phyloP scores from a whole-genome alignment of 35 echinoderm and acorn worm genomes.

The Chiridota heheva region DNA sequence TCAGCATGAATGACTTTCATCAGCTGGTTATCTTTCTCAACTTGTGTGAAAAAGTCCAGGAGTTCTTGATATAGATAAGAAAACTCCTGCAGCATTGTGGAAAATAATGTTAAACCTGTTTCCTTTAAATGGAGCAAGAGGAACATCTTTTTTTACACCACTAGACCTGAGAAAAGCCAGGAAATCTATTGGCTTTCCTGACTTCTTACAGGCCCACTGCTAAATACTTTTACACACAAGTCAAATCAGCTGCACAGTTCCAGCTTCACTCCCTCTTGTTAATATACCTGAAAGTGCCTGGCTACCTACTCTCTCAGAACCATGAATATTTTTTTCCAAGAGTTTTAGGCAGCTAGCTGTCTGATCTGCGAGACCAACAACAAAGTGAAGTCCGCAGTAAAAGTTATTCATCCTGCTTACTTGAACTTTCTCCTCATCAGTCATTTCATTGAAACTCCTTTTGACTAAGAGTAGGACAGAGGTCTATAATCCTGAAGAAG shows the following conservation, averaged over 20 bases:
- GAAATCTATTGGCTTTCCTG: conserved; percentile 55
- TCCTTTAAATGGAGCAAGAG: conserved; percentile 49
- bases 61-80: conserved; percentile 19
- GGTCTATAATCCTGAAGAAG: background rate
- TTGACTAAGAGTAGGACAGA: background rate
- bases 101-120: conserved; percentile 76
- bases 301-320: background rate
- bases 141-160: background rate
- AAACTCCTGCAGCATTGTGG: conserved; percentile 63
- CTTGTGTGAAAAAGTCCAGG: conserved; percentile 37
- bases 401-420: background rate
- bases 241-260: too few relatives aligned
- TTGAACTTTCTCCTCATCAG: conserved; percentile 2
- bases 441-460: background rate
- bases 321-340: background rate
- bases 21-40: conserved; percentile 55
- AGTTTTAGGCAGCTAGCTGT: background rate
- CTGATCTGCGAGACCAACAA: conserved; percentile 9
- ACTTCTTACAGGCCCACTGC: conserved; percentile 45
- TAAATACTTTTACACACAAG: conserved; percentile 28
- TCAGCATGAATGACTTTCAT: conserved; percentile 47
- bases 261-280: too few relatives aligned
- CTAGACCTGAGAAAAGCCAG: conserved; percentile 13
- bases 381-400: conserved; percentile 15
- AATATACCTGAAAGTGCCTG: too few relatives aligned